Conservation (phyloP, 2,113 vertebrate genomes). For the Vireo altiloquus region DNA sequence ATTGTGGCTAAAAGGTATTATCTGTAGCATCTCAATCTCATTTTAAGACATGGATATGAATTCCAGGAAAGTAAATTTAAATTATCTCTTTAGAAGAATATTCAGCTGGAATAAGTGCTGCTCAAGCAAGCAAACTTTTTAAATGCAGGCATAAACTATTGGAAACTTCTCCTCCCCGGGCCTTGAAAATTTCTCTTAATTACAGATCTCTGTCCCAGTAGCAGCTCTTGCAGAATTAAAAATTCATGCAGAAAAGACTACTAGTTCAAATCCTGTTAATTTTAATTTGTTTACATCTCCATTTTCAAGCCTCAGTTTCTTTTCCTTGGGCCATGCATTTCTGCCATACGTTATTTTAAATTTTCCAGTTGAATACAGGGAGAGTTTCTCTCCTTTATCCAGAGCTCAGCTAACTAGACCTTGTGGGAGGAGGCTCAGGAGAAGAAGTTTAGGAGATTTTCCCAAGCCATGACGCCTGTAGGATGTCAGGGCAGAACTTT, state of each 20-base stretch:
- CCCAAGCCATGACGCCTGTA: not conserved
- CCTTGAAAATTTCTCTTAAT: not conserved
- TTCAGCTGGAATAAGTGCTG: not conserved
- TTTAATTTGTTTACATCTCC: not conserved
- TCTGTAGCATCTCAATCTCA: not conserved
- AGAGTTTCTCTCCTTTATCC: not conserved
- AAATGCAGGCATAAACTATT: not conserved
- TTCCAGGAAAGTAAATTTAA: not conserved
- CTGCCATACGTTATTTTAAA: not conserved
- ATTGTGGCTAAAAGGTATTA: not conserved
- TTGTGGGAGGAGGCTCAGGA: rapidly evolving
- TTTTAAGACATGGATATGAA: not conserved
- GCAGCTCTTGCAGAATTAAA: not conserved
- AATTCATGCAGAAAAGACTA: not conserved
- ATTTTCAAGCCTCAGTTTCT: not conserved
- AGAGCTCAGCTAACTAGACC: not conserved
- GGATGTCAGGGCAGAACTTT: not conserved
- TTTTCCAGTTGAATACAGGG: not conserved
- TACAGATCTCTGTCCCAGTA: not conserved
- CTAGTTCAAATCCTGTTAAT: not conserved
- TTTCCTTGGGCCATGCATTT: not conserved
- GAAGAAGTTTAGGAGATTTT: not conserved
- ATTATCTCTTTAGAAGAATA: not conserved
- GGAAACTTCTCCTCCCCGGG: not conserved
- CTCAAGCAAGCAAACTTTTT: not conserved